Evolutionary conservation across 2,888 invertebrate species (phyloP).

Genomic region (Ellobium chinense): DNA sequence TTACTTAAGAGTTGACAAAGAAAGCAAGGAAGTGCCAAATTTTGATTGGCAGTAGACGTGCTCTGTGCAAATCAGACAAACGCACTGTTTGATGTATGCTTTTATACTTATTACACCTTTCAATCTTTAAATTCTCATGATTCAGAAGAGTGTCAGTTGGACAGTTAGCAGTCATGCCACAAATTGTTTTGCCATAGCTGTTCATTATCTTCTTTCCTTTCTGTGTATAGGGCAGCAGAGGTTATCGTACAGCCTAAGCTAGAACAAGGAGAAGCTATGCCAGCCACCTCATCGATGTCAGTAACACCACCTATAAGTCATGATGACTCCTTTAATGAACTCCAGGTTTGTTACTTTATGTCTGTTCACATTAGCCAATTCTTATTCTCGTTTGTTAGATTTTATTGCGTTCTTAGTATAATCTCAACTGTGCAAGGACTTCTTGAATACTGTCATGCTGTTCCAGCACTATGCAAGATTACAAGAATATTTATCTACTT

Average conservation of each 20-base stretch:
- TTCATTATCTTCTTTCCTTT: no score
- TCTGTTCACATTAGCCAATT: background rate
- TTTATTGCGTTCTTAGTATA: background rate
- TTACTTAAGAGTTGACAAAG: no score
- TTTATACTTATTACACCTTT: no score
- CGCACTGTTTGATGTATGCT: no score
- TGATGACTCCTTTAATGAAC: constrained; percentile 18
- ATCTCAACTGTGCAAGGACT: no score
- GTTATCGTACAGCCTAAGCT: constrained; percentile 32
- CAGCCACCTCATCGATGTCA: constrained; percentile 7
- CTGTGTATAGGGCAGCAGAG: constrained; percentile 31
- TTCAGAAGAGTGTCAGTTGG: background rate
- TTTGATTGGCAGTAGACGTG: no score
- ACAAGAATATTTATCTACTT: no score
- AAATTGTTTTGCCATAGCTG: background rate
- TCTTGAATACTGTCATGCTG: no score
- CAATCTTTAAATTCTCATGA: background rate
- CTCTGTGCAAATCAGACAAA: no score
- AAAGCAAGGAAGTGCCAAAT: no score
- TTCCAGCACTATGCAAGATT: no score
- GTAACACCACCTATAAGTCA: background rate
- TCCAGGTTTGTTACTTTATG: constrained; percentile 16
- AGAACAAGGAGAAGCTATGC: constrained; percentile 24
- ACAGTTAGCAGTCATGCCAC: background rate
- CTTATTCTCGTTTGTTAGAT: background rate